Percentiles rank a stretch among this genome's conserved stretches.
Conservation (phyloP, 1,140 invertebrate species). For the Mactra quadrangularis region DNA sequence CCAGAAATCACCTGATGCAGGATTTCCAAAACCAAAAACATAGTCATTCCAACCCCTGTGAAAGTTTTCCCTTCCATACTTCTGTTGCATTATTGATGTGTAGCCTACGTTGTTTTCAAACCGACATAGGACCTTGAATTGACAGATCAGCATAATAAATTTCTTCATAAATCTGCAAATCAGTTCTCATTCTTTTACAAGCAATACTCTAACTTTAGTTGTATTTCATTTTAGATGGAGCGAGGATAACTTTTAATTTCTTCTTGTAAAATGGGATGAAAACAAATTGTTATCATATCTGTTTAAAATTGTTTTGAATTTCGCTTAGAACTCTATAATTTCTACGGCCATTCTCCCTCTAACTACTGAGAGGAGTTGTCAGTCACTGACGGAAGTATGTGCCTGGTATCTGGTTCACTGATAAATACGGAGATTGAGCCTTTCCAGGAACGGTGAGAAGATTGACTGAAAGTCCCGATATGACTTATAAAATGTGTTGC, state of each 20-base stretch:
- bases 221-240: not conserved
- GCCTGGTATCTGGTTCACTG: too few species aligned
- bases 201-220: not conserved
- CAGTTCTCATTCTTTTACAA: not conserved
- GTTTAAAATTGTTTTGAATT: too few species aligned
- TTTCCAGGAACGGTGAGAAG: too few species aligned
- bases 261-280: not conserved
- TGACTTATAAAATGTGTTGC: too few species aligned
- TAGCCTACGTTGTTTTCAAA: not conserved
- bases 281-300: not conserved
- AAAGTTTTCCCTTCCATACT: slow-evolving; percentile 2
- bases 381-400: too few species aligned
- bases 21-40: slow-evolving; percentile 6
- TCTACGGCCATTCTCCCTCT: too few species aligned
- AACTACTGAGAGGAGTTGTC: too few species aligned
- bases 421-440: too few species aligned
- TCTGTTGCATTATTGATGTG: not conserved
- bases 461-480: too few species aligned
- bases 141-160: not conserved
- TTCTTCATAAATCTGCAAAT: not conserved
- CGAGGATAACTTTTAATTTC: not conserved
- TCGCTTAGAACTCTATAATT: too few species aligned
- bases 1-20: not conserved
- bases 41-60: not conserved
- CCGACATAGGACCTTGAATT: not conserved